Conservation (phyloP, 2,797 vertebrate species). For the Smutsia gigantea region DNA sequence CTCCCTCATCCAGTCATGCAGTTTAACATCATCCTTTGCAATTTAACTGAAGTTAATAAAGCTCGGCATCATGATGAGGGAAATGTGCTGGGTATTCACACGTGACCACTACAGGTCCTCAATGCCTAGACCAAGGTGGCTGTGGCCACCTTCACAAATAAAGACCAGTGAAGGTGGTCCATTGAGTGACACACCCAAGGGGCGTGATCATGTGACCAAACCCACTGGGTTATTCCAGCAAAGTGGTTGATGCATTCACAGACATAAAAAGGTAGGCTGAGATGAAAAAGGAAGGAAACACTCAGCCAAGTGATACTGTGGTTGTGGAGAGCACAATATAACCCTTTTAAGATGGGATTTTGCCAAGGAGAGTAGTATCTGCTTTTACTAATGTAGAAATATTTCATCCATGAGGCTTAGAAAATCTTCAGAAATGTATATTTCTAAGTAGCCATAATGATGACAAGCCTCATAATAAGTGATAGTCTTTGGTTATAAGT, state of each 20-base stretch:
- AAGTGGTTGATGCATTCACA: neutral
- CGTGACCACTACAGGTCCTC: rapidly evolving
- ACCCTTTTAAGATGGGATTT: neutral
- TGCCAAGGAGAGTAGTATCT: neutral
- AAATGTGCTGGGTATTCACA: neutral
- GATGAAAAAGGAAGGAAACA: neutral
- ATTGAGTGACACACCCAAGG: neutral
- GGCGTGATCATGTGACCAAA: rapidly evolving
- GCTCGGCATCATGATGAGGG: neutral
- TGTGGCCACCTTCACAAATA: neutral
- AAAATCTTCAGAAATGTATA: neutral
- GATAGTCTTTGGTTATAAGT: neutral
- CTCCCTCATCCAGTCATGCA: rapidly evolving
- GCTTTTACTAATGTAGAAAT: neutral
- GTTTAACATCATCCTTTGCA: neutral
- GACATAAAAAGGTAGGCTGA: rapidly evolving
- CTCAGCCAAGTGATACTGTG: too few species aligned
- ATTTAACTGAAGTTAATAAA: neutral
- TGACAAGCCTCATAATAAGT: neutral
- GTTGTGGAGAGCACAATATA: neutral
- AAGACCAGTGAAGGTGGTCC: neutral
- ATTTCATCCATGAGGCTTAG: neutral
- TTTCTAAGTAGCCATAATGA: neutral
- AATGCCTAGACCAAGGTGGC: neutral
- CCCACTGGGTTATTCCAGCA: neutral